phyloP scores from a whole-genome alignment of 1,140 invertebrate genomes.

The Dendrolimus kikuchii region DNA sequence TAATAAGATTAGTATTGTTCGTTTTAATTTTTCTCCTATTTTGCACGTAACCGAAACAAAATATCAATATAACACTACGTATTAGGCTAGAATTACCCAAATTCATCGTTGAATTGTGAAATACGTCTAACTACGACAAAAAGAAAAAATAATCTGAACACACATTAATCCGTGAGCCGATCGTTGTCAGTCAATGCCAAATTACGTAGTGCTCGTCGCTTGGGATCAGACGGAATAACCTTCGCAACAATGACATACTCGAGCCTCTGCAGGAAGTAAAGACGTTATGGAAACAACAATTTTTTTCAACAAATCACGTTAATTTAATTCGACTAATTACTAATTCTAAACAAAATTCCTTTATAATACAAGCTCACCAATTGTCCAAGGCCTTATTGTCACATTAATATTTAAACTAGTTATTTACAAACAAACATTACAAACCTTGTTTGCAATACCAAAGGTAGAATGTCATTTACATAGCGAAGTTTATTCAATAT shows the following conservation, averaged over 20 bases:
- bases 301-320: no score
- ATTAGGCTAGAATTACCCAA: constrained; percentile 11
- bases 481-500: no score
- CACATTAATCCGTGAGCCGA: constrained; percentile 3
- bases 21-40: constrained; percentile 11
- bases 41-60: constrained; percentile 14
- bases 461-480: no score
- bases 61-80: constrained; percentile 12
- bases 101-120: constrained; percentile 22
- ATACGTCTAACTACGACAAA: constrained; percentile 24
- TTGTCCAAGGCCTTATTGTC: no score
- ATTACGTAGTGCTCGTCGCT: background rate
- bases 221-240: constrained; percentile 6
- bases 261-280: no score
- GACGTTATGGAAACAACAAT: no score
- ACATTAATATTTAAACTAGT: no score
- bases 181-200: constrained; percentile 18
- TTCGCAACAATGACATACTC: constrained; percentile 5
- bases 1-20: constrained; percentile 3
- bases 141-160: constrained; percentile 12
- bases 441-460: no score
- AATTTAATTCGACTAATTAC: no score
- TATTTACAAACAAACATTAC: no score
- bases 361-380: no score
- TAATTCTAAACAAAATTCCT: no score